phyloP scores from a whole-genome alignment of 2,797 vertebrate genomes.

The Falco peregrinus region DNA sequence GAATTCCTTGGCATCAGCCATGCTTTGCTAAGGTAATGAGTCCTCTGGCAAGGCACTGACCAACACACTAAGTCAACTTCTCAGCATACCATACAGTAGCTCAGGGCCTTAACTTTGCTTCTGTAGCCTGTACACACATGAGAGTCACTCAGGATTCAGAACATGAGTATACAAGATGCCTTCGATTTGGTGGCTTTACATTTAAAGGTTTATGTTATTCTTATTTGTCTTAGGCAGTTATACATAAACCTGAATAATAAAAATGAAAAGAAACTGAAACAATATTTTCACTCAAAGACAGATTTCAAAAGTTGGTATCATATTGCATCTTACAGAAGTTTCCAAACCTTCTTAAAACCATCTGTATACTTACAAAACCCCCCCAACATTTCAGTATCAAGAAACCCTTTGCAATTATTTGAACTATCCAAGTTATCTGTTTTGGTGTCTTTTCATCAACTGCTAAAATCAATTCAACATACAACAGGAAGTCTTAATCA shows the following conservation, averaged over 20 bases:
- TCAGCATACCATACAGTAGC: background rate
- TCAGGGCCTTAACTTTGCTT: background rate
- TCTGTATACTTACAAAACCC: background rate
- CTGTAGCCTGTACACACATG: background rate
- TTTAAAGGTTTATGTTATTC: background rate
- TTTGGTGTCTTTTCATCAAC: conserved; percentile 4
- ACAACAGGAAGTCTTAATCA: conserved; percentile 11
- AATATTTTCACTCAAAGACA: background rate
- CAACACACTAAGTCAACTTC: background rate
- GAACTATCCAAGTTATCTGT: background rate
- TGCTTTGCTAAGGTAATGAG: background rate
- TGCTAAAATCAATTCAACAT: conserved; percentile 5
- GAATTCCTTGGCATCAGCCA: background rate
- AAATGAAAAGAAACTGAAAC: background rate
- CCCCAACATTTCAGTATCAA: background rate
- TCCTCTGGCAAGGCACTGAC: background rate
- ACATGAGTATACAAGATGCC: background rate
- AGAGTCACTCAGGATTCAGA: background rate
- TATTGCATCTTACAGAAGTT: background rate
- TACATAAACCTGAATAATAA: background rate
- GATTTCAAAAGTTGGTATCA: background rate
- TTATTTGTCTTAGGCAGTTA: background rate
- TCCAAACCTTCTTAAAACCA: background rate
- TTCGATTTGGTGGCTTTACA: background rate
- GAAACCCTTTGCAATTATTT: background rate